Base-by-base conservation (phyloP, 2,888 invertebrate genomes). In the Eupithecia centaureata region DNA sequence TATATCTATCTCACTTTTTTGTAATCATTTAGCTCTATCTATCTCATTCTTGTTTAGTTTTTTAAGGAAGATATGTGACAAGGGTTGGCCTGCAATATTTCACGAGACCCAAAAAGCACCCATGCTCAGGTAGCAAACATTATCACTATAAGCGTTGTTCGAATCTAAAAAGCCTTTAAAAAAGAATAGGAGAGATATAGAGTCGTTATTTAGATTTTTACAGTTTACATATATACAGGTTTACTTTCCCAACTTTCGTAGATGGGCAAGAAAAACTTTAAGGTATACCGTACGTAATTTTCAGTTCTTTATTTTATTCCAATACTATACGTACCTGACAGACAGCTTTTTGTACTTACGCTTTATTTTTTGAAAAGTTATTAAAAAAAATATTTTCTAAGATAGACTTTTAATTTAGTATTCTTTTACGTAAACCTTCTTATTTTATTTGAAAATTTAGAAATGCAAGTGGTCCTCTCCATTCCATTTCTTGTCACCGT, bases 51-150 rank as follows among this genome's bases (percentile, higher is more conserved):
- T 79, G 82, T 80, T 76, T 74, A 75, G 73, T 80, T 86, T 90
- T 88, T 84, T 88, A 84, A 84, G 81, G 81, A 78, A 82, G 82
- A 82, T 86, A 82, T 91, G 92, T 92, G 93, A 93, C 93, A 92
- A 83, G 90, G 92, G 91, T 85, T 89, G 91, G 87, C 75, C 84
- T 75, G 88, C 86, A 88, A 93, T 93, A 93, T 86, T 91, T 93
- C 90, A 93, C 86, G 78, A 80, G 83, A 85, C 86, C 84, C 86
- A 80, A 86, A 86, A 88, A 82, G 90, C 87, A 90, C 86, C 89
- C 88, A 88, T 81, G 89, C 88, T 89, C 93, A 92, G 93, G 93
- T 93, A 93, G 93, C 91, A 84, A 88, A 89, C 86, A 89, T 91
- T 91, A 92, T 91, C 92, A 89, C 91, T 86, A 84, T 85, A 82